phyloP scores from a whole-genome alignment of 2,113 vertebrate genomes.

The Oreocharis arfaki region DNA sequence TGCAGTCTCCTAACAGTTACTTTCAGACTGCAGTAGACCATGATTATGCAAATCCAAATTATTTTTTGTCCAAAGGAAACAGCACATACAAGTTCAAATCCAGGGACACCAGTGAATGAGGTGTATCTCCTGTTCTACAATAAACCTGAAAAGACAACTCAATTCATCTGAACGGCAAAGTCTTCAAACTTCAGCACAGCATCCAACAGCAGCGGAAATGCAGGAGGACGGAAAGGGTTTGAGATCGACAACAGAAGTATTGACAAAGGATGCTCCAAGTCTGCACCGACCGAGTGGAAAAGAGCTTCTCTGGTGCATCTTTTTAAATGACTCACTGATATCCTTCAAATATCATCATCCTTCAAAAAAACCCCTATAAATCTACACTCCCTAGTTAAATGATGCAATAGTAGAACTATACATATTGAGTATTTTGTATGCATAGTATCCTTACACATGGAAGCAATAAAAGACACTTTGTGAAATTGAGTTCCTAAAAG shows the following conservation, averaged over 20 bases:
- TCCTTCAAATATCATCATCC: background rate
- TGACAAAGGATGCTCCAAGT: background rate
- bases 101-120: background rate
- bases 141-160: background rate
- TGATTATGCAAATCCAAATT: background rate
- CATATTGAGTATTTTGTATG: background rate
- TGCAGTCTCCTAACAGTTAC: too few species aligned
- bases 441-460: background rate
- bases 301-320: background rate
- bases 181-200: background rate
- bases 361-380: background rate
- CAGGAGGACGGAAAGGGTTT: background rate
- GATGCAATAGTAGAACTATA: background rate
- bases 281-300: background rate
- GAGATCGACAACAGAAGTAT: background rate
- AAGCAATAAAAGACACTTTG: background rate
- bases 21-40: background rate
- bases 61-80: background rate
- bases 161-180: background rate
- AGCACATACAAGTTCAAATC: background rate
- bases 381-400: background rate
- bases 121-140: accelerated
- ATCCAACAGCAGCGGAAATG: background rate
- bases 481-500: background rate
- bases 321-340: background rate